These are phyloP conservation scores for Tilapia sparmanii DNA, from an alignment of 2,113 vertebrate genomes.

Conservation along the genomic window DNA sequence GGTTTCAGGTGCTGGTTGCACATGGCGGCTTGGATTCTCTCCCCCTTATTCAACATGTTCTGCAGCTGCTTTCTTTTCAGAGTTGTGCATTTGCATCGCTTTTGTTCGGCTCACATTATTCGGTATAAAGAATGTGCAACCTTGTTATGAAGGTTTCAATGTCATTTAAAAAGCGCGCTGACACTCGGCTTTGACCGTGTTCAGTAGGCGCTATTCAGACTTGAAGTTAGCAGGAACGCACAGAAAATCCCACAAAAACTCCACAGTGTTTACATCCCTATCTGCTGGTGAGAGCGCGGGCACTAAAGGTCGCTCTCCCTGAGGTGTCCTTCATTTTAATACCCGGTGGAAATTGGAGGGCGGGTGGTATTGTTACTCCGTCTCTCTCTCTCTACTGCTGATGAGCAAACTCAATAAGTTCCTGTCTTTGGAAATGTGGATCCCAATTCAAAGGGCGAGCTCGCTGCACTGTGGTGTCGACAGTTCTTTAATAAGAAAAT, in stretches of 20 bases:
- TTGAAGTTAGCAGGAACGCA: background rate
- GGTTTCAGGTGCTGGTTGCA: background rate
- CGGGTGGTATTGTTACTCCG: background rate
- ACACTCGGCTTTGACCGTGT: background rate
- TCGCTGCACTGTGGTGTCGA: background rate
- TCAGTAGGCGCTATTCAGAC: background rate
- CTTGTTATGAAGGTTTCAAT: background rate
- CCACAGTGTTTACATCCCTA: background rate
- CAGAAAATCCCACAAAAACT: background rate
- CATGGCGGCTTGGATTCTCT: background rate
- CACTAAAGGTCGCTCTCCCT: background rate
- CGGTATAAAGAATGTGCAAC: background rate
- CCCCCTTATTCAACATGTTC: background rate
- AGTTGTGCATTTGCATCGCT: background rate
- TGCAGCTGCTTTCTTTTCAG: background rate
- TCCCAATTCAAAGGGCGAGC: conserved; percentile 36
- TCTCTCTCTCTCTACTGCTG: background rate
- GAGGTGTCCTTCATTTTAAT: conserved; percentile 3
- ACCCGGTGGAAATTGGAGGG: background rate
- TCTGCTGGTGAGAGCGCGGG: background rate
- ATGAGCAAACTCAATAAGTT: conserved; percentile 44
- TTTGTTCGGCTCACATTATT: background rate
- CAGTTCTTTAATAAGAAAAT: conserved; percentile 55
- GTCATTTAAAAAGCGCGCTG: background rate
- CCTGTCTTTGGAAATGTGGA: conserved; percentile 9